Evolutionary conservation across 2,888 invertebrate species (phyloP), one percentile per base, ranked within the genome.

Genomic region (Nemotelus nigrinus): DNA sequence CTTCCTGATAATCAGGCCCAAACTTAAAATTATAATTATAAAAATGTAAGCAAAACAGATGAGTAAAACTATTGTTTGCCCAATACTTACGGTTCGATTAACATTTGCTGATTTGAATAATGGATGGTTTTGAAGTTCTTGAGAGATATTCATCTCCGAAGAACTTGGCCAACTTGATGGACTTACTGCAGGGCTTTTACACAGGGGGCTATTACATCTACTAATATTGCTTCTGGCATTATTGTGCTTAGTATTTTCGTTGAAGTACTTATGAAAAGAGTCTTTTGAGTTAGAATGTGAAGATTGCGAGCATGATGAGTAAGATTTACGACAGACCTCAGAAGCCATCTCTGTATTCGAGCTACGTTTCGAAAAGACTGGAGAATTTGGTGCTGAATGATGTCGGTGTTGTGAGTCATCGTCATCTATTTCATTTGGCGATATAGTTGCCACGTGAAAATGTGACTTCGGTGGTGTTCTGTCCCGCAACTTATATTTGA

Each of bases 371-470:
- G 89, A 89, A 79, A 89, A 88, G 0, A 91, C 90, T 0, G 92
- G 92, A 39, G 92, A 92, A 84, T 89, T 92, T 2, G 92, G 92
- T 1, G 92, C 92, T 3, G 92, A 92, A 79, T 89, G 85, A 8
- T 91, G 77, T 1, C 48, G 45, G 7, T 78, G 39, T 84, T 86
- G 77, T 87, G 87, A 63, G 58, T 72, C 63, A 53, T 10, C 41
- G 39, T 44, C 45, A 5, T 76, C 64, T 10, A 67, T 48, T 57
- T 55, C 47, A 58, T 64, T 48, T 44, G 64, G 50, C 41, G 78
- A 76, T 53, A 74, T 41, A 65, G 72, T 41, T 55, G 77, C 57
- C 45, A 77, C 55, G 70, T 80, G 76, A 76, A 79, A 79, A 76
- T 78, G 77, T 44, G 78, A 70, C 72, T 82, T 82, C 80, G 83